Evolutionary conservation across 2,888 invertebrate species (phyloP), one percentile per base, ranked within the genome.

Genomic region (Hofmannophila pseudospretella): DNA sequence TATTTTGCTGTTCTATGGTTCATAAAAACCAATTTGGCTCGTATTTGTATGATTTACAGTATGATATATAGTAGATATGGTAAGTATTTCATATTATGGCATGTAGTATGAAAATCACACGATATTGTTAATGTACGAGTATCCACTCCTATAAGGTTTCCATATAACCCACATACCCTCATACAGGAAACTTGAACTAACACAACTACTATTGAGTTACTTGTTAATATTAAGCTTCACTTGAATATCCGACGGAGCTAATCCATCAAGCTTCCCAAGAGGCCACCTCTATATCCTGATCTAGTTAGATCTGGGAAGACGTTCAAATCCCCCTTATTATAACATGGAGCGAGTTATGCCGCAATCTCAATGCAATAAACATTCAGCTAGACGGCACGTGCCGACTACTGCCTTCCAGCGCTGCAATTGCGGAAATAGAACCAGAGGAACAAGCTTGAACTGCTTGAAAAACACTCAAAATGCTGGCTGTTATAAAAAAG

Each of bases 281-380:
- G 39, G 11, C 32, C 30, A 23, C 8, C 10, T 23, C 28, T 14
- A 32, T 22, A 32, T 20, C 31, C 22, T 45, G 46, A 54, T 39
- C 50, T 41, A 50, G 45, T 52, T 49, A 58, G 54, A 54, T 55
- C 49, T 44, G 42, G 36, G 45, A 51, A 52, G 56, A 57, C 47
- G 52, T 49, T 58, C 51, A 63, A 61, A 64, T 59, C 62, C 44
- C 50, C 56, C 67, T 67, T 72, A 70, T 72, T 67, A 74, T 72
- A 33, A 67, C 54, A 42, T 44, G 5, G 54, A 47, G 46, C 62
- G 53, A 74, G 73, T 71, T 75, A 72, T 70, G 64, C 67, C 66
- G 68, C 72, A 78, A 75, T 74, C 74, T 73, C 69, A 68, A 70
- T 68, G 74, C 67, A 77, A 78, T 77, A 77, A 78, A 75, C 76